These are phyloP conservation scores for Anthopleura xanthogrammica DNA, from an alignment of 92 coral and sea anemone genomes.

Conservation along the genomic window DNA sequence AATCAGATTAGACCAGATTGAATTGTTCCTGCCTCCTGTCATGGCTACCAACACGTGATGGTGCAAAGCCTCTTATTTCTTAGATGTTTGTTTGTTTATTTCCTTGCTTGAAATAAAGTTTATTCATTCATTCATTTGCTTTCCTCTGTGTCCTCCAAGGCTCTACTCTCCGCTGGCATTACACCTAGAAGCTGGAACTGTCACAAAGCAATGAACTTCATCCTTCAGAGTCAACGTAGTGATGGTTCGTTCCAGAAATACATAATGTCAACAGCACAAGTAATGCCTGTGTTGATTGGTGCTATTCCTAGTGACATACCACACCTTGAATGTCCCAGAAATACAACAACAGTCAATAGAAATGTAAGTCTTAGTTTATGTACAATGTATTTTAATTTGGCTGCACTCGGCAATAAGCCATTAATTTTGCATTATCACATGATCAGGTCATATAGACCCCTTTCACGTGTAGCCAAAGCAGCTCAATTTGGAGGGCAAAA, in stretches of 20 bases:
- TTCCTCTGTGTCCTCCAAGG: constrained; percentile 26
- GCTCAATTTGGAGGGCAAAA: no score
- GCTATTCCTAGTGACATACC: constrained; percentile 52
- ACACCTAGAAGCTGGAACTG: constrained; percentile 42
- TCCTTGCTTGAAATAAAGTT: not conserved
- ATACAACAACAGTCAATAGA: not conserved
- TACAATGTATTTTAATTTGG: not conserved
- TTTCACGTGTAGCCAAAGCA: no score
- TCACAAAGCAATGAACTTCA: constrained; percentile 38
- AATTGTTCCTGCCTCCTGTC: no score
- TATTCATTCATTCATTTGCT: no score
- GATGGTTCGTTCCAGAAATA: constrained; percentile 55
- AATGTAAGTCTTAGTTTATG: not conserved
- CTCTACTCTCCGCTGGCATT: constrained; percentile 51
- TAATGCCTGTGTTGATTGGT: constrained; percentile 58
- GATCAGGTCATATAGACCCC: no score
- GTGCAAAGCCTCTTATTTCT: no score
- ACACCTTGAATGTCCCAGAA: constrained; percentile 46
- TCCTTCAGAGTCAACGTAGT: constrained; percentile 51
- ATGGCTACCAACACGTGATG: no score
- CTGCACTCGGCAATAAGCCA: not conserved
- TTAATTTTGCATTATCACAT: no score
- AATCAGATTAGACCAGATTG: no score
- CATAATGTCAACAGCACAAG: constrained; percentile 48
- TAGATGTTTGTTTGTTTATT: no score